Evolutionary conservation across 2,888 invertebrate genomes (phyloP), one percentile per base, ranked within the genome.

Genomic region (Invenusta paracnida): DNA sequence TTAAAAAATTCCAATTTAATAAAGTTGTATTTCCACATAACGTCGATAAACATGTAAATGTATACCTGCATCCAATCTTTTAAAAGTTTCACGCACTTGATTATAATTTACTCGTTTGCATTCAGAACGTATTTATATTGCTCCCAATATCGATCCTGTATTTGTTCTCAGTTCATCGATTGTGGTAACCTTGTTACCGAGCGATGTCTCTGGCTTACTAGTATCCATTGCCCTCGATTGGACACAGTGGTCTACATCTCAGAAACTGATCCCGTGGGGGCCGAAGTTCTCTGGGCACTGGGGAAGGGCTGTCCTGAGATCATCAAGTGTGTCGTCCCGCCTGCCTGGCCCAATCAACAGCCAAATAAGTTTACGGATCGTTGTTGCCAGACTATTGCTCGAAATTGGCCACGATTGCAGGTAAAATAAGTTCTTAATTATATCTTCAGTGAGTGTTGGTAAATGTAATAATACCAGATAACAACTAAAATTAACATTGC

Each of bases 251-350:
- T 88, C 25, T 91, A 90, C 87, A 85, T 89, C 67, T 90, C 89
- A 81, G 88, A 89, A 82, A 87, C 87, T 17, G 89, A 90, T 86
- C 90, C 90, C 23, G 85, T 89, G 5, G 89, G 89, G 13, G 87
- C 90, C 23, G 90, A 91, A 87, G 89, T 90, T 81, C 88, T 91
- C 88, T 91, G 90, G 89, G 89, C 90, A 0, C 87, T 91, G 30
- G 91, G 90, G 0, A 90, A 90, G 48, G 91, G 91, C 0, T 91
- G 91, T 88, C 88, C 89, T n/a, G 88, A 89, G 31, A 88, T 91
- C 29, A 88, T 87, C 30, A 88, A 89, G 1, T 88, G 91, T 25
- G 86, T 88, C 73, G 88, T 91, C 17, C 89, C 89, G 1, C 90
- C 90, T 0, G 81, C 30, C 5, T 85, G 81, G 79, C 85, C 85